Base-by-base conservation (phyloP, 2,888 invertebrate species). In the Eulithis testata region DNA sequence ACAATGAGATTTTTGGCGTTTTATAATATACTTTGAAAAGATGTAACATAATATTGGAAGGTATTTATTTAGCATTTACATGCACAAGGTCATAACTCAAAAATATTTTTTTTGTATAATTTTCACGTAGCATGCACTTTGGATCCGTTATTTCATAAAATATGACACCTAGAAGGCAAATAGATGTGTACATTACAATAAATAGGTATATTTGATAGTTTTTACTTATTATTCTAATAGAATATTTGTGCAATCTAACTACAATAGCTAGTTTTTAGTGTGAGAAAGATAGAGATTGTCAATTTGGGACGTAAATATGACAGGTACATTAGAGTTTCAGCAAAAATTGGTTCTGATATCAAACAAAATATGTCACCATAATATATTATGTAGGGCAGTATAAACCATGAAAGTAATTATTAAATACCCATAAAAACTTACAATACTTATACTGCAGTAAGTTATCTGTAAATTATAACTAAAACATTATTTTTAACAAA, bases 201-300 rank as follows among this genome's bases (percentile, higher is more conserved):
- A 62, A 73, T 64, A 72, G 21, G 49, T 73, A 75, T 73, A 73
- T 73, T 73, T 76, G 62, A 66, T 66, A 70, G 65, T 51, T 64
- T 57, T 63, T 68, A 66, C 60, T 63, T 62, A 68, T 54, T 67
- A 62, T 55, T 40, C 65, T 73, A 81, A 71, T 80, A 78, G 77
- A 76, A 21, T 21, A 21, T 77, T 74, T 76, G 84, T 84, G 84
- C 83, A 84, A 76, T 80, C 78, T 81, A 77, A 73, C 82, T 83
- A 84, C 77, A 12, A 77, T 79, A 78, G 73, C 82, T 83, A 84
- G 77, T 75, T 73, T 21, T 76, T 76, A 78, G 77, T 78, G 83
- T 78, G 77, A 78, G 75, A 77, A 62, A 77, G 76, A 67, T 69
- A 74, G 75, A 78, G 76, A 69, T 67, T 65, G 56, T 65, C 67